Evolutionary conservation across 2,797 vertebrate species (phyloP).

Genomic region (Leuciscus waleckii): DNA sequence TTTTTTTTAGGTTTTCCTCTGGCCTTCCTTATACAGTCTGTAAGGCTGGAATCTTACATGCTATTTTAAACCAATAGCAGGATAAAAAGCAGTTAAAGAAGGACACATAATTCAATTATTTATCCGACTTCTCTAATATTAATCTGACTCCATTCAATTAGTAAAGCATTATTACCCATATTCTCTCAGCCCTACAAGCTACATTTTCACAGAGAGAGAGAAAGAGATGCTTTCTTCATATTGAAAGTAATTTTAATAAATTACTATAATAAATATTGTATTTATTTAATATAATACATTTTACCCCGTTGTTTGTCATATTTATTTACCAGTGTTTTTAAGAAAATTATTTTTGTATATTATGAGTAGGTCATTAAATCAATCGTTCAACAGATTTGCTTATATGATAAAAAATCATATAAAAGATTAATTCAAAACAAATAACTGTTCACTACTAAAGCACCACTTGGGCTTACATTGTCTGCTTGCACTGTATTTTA

Average conservation of each 20-base stretch:
- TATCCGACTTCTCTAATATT: too few species aligned
- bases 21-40: too few species aligned
- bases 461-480: not conserved
- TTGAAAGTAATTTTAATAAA: too few species aligned
- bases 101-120: too few species aligned
- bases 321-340: too few species aligned
- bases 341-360: not conserved
- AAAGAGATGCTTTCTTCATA: too few species aligned
- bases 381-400: not conserved
- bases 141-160: too few species aligned
- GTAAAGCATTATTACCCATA: not conserved
- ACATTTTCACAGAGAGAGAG: too few species aligned
- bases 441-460: not conserved
- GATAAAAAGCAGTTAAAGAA: too few species aligned
- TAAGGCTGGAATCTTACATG: too few species aligned
- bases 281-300: not conserved
- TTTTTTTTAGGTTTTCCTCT: not conserved
- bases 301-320: not conserved
- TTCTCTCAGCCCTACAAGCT: not conserved
- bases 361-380: not conserved
- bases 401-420: accelerated
- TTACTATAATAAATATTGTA: too few species aligned
- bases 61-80: too few species aligned
- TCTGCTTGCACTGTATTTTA: slow-evolving; percentile 63
- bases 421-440: not conserved